Conservation (phyloP, 2,797 vertebrate species). For the Thalassophryne amazonica region DNA sequence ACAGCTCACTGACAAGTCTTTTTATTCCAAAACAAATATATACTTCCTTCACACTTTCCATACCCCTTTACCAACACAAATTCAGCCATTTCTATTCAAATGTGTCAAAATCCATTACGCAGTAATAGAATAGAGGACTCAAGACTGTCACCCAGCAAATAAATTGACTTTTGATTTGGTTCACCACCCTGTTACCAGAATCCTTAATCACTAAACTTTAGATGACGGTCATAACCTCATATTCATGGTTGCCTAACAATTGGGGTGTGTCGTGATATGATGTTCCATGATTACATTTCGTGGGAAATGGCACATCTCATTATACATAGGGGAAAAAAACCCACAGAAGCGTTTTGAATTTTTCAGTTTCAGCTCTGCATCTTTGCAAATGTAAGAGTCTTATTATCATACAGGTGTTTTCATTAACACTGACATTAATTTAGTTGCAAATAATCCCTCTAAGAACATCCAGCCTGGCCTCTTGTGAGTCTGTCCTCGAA, state of each 20-base stretch:
- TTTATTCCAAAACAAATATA: slow-evolving; percentile 35
- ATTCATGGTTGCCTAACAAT: slow-evolving; percentile 37
- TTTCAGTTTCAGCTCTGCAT: not conserved
- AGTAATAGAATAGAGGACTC: slow-evolving; percentile 46
- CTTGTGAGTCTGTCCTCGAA: slow-evolving; percentile 14
- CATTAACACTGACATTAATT: slow-evolving; percentile 43
- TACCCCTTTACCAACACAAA: slow-evolving; percentile 1
- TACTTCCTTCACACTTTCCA: slow-evolving; percentile 3
- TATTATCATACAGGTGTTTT: slow-evolving; percentile 16
- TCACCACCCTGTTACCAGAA: slow-evolving; percentile 23
- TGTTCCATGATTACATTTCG: slow-evolving; percentile 37
- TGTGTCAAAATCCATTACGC: slow-evolving; percentile 50
- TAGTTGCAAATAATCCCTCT: slow-evolving; percentile 17
- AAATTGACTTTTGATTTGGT: slow-evolving; percentile 30
- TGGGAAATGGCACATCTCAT: slow-evolving; percentile 45
- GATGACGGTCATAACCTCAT: slow-evolving; percentile 33
- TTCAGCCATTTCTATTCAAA: slow-evolving; percentile 43
- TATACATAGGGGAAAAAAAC: slow-evolving; percentile 20
- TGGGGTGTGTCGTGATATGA: slow-evolving; percentile 29
- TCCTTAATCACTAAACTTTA: slow-evolving; percentile 41
- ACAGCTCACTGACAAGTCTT: slow-evolving; percentile 22
- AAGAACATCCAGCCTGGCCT: slow-evolving; percentile 21
- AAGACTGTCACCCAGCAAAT: slow-evolving; percentile 35
- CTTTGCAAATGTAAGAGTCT: slow-evolving; percentile 1
- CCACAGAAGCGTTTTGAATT: not conserved